phyloP scores from a whole-genome alignment of 2,888 invertebrate species.

The Caenorhabditis panamensis region DNA sequence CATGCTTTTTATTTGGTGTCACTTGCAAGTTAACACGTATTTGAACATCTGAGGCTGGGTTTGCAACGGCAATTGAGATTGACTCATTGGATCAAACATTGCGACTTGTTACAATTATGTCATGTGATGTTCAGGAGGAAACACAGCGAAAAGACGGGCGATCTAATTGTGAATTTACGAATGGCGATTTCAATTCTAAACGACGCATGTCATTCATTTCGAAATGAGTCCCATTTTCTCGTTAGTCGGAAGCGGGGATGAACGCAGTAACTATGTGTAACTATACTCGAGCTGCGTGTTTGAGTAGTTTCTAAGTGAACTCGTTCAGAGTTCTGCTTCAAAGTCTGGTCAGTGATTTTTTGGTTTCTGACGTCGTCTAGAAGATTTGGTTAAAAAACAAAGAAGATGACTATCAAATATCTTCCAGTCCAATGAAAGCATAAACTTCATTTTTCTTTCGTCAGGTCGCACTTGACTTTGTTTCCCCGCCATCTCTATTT shows the following conservation, averaged over 20 bases:
- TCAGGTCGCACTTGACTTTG: too few species aligned
- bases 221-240: not conserved
- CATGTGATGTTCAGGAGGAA: slow-evolving; percentile 1
- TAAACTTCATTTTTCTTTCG: too few species aligned
- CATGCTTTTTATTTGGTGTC: slow-evolving; percentile 28
- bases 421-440: too few species aligned
- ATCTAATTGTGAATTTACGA: not conserved
- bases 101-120: slow-evolving; percentile 7
- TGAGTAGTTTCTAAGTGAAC: not conserved
- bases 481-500: too few species aligned
- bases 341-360: not conserved
- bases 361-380: not conserved
- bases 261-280: slow-evolving; percentile 2
- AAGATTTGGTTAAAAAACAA: too few species aligned
- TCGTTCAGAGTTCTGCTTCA: not conserved
- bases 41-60: slow-evolving; percentile 42
- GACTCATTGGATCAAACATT: slow-evolving; percentile 36
- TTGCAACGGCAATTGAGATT: slow-evolving; percentile 27
- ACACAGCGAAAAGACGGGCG: not conserved
- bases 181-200: too few species aligned
- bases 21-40: slow-evolving; percentile 58
- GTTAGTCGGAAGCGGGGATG: not conserved
- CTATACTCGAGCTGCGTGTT: not conserved
- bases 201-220: not conserved
- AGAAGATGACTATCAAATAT: too few species aligned